phyloP scores from a whole-genome alignment of 2,888 invertebrate species.

The Miltochrista miniata region DNA sequence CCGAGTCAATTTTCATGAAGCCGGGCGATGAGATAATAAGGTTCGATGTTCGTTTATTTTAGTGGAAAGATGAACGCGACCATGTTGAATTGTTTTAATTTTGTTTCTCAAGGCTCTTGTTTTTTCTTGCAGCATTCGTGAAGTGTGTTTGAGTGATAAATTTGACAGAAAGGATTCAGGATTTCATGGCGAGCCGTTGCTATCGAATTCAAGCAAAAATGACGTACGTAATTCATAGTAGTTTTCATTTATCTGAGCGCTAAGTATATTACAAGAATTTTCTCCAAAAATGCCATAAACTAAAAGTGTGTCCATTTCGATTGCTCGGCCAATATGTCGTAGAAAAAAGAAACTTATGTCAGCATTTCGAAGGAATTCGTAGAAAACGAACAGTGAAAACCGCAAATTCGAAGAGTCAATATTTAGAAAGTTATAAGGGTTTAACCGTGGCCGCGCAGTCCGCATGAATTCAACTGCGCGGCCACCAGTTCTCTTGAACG shows the following conservation, averaged over 20 bases:
- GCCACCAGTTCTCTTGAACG: too few species aligned
- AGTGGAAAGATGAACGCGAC: slow-evolving; percentile 47
- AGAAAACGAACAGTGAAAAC: too few species aligned
- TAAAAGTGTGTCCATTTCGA: too few species aligned
- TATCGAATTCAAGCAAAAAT: slow-evolving; percentile 56
- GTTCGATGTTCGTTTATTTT: slow-evolving; percentile 52
- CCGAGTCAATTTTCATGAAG: slow-evolving; percentile 67
- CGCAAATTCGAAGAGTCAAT: too few species aligned
- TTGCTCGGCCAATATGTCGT: too few species aligned
- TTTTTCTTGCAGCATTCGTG: slow-evolving; percentile 61
- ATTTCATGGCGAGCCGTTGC: slow-evolving; percentile 55
- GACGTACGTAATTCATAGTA: slow-evolving; percentile 53
- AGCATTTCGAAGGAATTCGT: too few species aligned
- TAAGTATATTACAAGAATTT: too few species aligned
- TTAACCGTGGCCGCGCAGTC: too few species aligned
- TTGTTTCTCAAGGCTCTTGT: slow-evolving; percentile 37
- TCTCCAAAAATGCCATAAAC: too few species aligned
- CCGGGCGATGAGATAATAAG: slow-evolving; percentile 78
- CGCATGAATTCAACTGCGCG: too few species aligned
- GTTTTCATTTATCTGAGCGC: neutral
- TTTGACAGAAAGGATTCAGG: slow-evolving; percentile 67
- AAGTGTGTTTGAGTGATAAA: slow-evolving; percentile 74
- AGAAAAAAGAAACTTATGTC: too few species aligned
- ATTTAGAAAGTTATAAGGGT: too few species aligned
- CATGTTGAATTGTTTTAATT: slow-evolving; percentile 53